Evolutionary conservation across 2,797 vertebrate species (phyloP).

Genomic region (Chlorospingus flavigularis): DNA sequence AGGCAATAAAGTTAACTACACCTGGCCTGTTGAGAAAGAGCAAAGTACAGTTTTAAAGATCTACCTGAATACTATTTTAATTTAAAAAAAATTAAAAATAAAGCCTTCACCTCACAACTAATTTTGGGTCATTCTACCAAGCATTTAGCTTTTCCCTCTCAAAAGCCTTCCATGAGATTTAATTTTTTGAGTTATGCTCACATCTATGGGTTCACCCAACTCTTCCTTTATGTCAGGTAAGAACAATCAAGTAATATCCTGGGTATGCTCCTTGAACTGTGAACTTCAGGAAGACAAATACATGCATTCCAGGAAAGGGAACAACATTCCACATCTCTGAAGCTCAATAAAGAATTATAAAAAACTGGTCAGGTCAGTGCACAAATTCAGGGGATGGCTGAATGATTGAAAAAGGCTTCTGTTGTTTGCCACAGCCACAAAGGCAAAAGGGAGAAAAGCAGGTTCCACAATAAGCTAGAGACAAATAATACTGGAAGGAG

Average conservation of each 20-base stretch:
- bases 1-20: neutral
- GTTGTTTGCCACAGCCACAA: neutral
- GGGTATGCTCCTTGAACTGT: neutral
- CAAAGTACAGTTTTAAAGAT: neutral
- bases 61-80: neutral
- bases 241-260: neutral
- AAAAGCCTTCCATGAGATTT: neutral
- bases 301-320: neutral
- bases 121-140: neutral
- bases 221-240: neutral
- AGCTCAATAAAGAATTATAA: neutral
- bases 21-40: neutral
- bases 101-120: neutral
- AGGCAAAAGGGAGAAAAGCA: neutral
- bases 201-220: neutral
- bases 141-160: neutral
- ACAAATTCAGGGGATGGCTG: neutral
- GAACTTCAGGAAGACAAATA: neutral
- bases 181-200: neutral
- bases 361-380: neutral
- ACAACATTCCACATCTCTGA: neutral
- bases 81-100: neutral
- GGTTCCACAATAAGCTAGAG: neutral
- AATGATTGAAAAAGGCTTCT: neutral
- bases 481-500: neutral